Base-by-base conservation (phyloP, 2,113 vertebrate species). In the Xyliphius kryptos region DNA sequence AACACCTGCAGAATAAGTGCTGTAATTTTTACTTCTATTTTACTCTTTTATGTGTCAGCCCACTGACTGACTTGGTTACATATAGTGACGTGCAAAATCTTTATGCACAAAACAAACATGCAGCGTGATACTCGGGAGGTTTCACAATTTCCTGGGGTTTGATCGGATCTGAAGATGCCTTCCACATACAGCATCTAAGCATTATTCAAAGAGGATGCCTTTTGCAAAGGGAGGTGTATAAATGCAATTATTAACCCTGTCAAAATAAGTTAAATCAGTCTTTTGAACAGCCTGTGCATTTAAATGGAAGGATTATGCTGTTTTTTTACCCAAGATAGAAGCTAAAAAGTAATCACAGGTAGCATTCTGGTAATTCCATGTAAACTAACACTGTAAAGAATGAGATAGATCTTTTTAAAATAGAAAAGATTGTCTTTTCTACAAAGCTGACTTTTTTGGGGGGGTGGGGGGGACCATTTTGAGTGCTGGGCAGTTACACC, bases 1-100 rank as follows among this genome's bases (percentile, higher is more conserved):
- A 69, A 73, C 57, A 58, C 59, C 47, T 69, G 44, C 26, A 46
- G 53, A 53, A 26, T 14, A 57, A 38, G 38, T 51, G 47, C 38
- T 56, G 66, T 61, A 44, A 20, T 41, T 69, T 52, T 57, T n/a
- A 56, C n/a, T n/a, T n/a, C n/a, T n/a, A n/a, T 32, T 32, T 38
- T 36, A 8, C 5, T 55, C 7, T 43, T 20, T 56, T 49, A 13
- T 65, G 65, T 55, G 43, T n/a, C 43, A 14, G 6, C 14, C 43
- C 43, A 46, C 43, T 46, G 43, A 14, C n/a, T 46, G 13, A 46
- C 6, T 46, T 32, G 26, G 26, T 46, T 46, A 13, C 43, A 12
- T 10, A 41, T 41, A 41, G 40, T 41, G 40, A 41, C 9, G 43
- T 46, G 43, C n/a, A n/a, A 14, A 46, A n/a, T n/a, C 43, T 32